Evolutionary conservation across 2,797 vertebrate genomes (phyloP).

Genomic region (Danio albolineatus): DNA sequence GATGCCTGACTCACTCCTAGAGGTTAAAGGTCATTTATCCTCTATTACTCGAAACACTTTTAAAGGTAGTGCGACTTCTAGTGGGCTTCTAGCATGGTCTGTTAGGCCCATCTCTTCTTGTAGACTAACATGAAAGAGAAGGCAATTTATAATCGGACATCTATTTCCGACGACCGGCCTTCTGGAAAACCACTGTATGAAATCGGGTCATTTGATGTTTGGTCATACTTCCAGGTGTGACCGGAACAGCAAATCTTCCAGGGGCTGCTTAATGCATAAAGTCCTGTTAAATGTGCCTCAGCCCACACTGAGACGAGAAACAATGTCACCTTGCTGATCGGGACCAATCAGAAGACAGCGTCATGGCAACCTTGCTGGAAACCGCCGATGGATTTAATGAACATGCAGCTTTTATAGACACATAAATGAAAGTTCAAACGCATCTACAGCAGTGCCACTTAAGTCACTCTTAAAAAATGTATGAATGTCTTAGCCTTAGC

Average conservation of each 20-base stretch:
- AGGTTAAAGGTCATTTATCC: constrained; percentile 45
- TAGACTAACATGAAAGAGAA: constrained; percentile 24
- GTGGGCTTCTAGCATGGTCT: constrained; percentile 14
- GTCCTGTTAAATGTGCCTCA: constrained; percentile 43
- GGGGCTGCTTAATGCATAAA: constrained; percentile 20
- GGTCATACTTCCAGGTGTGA: constrained; percentile 39
- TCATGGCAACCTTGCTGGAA: constrained; percentile 39
- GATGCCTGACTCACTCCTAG: constrained; percentile 33
- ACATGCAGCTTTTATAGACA: neutral
- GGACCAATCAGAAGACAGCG: constrained; percentile 45
- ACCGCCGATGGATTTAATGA: neutral
- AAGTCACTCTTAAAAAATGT: neutral
- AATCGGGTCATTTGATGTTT: constrained; percentile 44
- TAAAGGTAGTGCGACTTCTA: constrained; percentile 1
- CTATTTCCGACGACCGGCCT: neutral
- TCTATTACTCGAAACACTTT: constrained; percentile 21
- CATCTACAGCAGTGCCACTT: neutral
- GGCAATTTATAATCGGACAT: neutral
- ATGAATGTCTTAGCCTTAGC: neutral
- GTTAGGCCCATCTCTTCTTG: constrained; percentile 8
- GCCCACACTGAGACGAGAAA: constrained; percentile 45
- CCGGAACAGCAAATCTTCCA: constrained; percentile 19
- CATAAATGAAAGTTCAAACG: neutral
- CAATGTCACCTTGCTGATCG: constrained; percentile 56
- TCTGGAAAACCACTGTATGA: neutral